Conservation (phyloP, 2,888 invertebrate species). For the Sinhomidia bicolor region DNA sequence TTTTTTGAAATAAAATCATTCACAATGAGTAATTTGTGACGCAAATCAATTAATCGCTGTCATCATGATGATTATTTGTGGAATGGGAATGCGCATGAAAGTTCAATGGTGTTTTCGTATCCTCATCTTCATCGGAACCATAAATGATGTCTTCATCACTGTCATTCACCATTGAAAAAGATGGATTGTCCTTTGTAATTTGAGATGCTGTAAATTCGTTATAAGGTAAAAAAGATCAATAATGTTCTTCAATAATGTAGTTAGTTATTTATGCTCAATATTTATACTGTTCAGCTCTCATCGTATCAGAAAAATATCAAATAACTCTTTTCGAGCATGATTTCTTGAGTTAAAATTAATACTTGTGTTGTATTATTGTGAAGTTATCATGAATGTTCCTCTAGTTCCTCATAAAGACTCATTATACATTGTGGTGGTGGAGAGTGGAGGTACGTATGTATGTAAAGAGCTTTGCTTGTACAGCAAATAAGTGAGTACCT, state of each 20-base stretch:
- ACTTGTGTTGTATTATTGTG: too few species aligned
- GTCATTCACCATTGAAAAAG: slow-evolving; percentile 99
- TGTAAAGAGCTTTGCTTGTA: not conserved
- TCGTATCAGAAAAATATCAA: not conserved
- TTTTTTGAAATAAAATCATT: too few species aligned
- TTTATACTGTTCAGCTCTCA: slow-evolving; percentile 9
- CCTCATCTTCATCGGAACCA: slow-evolving; percentile 89
- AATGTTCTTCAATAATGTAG: not conserved
- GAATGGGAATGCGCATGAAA: slow-evolving; percentile 72
- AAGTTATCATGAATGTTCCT: too few species aligned
- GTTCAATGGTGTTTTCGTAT: slow-evolving; percentile 85
- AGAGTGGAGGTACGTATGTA: too few species aligned
- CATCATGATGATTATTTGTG: slow-evolving; percentile 76
- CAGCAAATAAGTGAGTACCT: not conserved
- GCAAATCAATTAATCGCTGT: slow-evolving; percentile 77
- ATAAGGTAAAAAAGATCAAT: slow-evolving; percentile 31
- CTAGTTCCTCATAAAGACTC: too few species aligned
- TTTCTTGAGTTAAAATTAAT: not conserved
- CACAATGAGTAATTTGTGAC: too few species aligned
- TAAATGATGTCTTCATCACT: slow-evolving; percentile 98
- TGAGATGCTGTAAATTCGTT: slow-evolving; percentile 87
- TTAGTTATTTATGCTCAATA: slow-evolving; percentile 4
- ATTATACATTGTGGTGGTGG: too few species aligned
- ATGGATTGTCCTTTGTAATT: slow-evolving; percentile 98
- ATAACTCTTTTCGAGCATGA: slow-evolving; percentile 31